Percentiles rank a stretch among this genome's conserved stretches.
phyloP scores from a whole-genome alignment of 2,797 vertebrate genomes.

The Acridotheres tristis region DNA sequence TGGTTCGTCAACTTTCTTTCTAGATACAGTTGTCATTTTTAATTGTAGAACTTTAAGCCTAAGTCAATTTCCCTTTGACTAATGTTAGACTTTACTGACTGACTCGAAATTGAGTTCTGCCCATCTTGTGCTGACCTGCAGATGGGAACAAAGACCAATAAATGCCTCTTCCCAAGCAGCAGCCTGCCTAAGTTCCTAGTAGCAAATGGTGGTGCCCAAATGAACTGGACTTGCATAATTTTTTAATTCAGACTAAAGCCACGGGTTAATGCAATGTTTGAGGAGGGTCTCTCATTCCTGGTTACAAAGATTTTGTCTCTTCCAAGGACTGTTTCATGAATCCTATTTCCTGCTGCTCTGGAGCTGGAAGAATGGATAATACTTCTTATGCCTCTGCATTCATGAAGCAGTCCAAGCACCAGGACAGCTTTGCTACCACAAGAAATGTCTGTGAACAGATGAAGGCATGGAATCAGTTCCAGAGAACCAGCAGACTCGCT shows the following conservation, averaged over 20 bases:
- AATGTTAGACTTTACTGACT: not conserved
- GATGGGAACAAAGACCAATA: not conserved
- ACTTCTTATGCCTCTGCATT: not conserved
- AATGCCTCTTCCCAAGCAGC: not conserved
- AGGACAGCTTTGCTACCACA: not conserved
- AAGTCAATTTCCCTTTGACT: not conserved
- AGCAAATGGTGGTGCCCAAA: not conserved
- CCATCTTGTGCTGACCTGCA: not conserved
- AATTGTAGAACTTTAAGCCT: not conserved
- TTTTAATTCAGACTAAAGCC: not conserved
- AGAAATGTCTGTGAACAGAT: not conserved
- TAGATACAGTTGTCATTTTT: not conserved
- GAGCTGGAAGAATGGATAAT: not conserved
- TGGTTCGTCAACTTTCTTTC: not conserved
- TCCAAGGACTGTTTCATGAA: not conserved
- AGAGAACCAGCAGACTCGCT: not conserved
- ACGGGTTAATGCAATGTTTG: not conserved
- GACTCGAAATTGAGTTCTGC: not conserved
- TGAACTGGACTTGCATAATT: not conserved
- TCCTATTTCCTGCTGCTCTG: not conserved
- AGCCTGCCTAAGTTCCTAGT: not conserved
- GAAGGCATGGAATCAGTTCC: not conserved
- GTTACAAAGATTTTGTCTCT: not conserved
- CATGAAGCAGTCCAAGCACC: not conserved
- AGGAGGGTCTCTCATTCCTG: not conserved